A percentile compares a stretch with the other conserved stretches of the same genome.
These are phyloP conservation scores for Nebria salina DNA, from an alignment of 2,888 invertebrate species.

Conservation along the genomic window DNA sequence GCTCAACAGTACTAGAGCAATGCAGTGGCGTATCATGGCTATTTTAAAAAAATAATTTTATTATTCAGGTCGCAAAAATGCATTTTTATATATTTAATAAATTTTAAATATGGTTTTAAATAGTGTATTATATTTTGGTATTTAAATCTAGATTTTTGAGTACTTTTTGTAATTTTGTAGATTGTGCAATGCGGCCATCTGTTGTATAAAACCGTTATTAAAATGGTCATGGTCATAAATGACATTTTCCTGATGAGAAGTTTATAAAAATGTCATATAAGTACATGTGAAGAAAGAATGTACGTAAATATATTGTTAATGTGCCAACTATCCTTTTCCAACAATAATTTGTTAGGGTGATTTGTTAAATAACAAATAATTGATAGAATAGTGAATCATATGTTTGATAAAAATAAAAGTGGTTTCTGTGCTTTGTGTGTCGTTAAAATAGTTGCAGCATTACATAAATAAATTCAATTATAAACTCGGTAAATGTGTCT, in stretches of 20 bases:
- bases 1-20: background rate
- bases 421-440: constrained; percentile 3
- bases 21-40: background rate
- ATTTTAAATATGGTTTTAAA: too few species aligned
- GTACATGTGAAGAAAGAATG: constrained; percentile 41
- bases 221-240: constrained; percentile 40
- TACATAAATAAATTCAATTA: constrained; percentile 15
- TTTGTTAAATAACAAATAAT: constrained; percentile 28
- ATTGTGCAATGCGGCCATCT: background rate
- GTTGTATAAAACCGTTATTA: background rate
- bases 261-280: constrained; percentile 30
- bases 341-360: constrained; percentile 8
- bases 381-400: constrained; percentile 28
- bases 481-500: background rate
- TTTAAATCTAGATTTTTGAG: too few species aligned
- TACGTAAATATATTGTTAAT: constrained; percentile 18
- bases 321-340: background rate
- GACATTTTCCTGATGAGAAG: constrained; percentile 32
- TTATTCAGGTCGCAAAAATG: too few species aligned
- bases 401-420: constrained; percentile 27
- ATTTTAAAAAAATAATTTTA: background rate
- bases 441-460: background rate
- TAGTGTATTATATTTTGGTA: too few species aligned
- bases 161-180: background rate
- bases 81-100: too few species aligned